phyloP scores from a whole-genome alignment of 2,888 invertebrate species.

The Clivina fossor region DNA sequence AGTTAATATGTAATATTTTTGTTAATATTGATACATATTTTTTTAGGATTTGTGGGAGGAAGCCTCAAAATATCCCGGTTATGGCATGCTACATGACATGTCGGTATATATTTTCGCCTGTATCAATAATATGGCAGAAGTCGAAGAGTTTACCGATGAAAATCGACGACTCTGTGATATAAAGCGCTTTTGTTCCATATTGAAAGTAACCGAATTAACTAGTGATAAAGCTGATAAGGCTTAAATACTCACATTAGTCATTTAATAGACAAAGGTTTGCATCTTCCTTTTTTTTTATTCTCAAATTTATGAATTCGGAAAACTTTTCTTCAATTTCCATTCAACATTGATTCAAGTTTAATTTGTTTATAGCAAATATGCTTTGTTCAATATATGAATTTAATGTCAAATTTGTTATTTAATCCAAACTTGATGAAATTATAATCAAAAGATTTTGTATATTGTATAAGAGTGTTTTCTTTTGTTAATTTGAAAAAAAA shows the following conservation, averaged over 20 bases:
- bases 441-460: too few relatives aligned
- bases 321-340: too few relatives aligned
- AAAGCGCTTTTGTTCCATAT: constrained; percentile 78
- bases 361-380: too few relatives aligned
- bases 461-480: too few relatives aligned
- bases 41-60: constrained; percentile 83
- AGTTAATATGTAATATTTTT: background rate
- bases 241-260: constrained; percentile 82
- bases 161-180: constrained; percentile 81
- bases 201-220: constrained; percentile 76
- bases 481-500: too few relatives aligned
- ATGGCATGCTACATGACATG: constrained; percentile 78
- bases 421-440: too few relatives aligned
- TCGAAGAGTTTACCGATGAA: constrained; percentile 85
- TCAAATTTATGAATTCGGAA: too few relatives aligned
- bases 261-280: constrained; percentile 89
- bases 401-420: too few relatives aligned
- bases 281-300: too few relatives aligned
- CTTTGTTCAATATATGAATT: too few relatives aligned
- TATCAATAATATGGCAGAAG: constrained; percentile 75
- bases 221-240: constrained; percentile 75
- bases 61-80: constrained; percentile 77
- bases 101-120: constrained; percentile 82
- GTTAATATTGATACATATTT: constrained; percentile 38
- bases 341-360: too few relatives aligned